These are phyloP conservation scores for Cyprinodon diabolis DNA, from an alignment of 2,797 vertebrate genomes.

Conservation along the genomic window DNA sequence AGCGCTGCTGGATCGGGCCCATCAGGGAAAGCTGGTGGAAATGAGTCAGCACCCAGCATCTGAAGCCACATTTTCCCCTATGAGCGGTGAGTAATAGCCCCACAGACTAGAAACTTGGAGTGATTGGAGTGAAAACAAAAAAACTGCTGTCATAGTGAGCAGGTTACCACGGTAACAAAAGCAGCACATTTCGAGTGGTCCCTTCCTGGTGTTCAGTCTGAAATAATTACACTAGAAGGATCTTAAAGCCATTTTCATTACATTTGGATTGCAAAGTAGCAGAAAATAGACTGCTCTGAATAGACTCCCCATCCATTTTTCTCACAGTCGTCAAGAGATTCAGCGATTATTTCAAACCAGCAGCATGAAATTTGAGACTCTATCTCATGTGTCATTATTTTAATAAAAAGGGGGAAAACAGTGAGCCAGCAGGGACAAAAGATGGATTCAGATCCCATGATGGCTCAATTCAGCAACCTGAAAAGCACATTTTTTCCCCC, in stretches of 20 bases:
- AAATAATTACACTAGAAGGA: slow-evolving; percentile 23
- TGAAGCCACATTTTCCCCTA: slow-evolving; percentile 43
- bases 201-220: slow-evolving; percentile 14
- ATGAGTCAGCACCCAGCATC: slow-evolving; percentile 53
- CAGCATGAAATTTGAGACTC: not conserved
- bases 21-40: slow-evolving; percentile 23
- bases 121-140: slow-evolving; percentile 53
- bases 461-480: slow-evolving; percentile 34
- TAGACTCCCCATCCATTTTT: slow-evolving; percentile 22
- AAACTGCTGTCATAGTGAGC: slow-evolving; percentile 54
- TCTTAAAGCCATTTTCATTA: slow-evolving; percentile 20
- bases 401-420: slow-evolving; percentile 8
- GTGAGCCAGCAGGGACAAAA: not conserved
- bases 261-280: slow-evolving; percentile 20
- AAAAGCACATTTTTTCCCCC: slow-evolving; percentile 9
- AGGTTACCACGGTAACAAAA: slow-evolving; percentile 67
- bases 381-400: slow-evolving; percentile 17
- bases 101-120: not conserved
- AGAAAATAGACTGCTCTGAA: slow-evolving; percentile 14
- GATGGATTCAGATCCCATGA: not conserved
- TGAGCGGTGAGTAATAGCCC: slow-evolving; percentile 52
- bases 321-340: slow-evolving; percentile 9
- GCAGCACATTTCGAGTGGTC: slow-evolving; percentile 13
- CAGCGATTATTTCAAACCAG: slow-evolving; percentile 3
- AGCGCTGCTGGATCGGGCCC: slow-evolving; percentile 19